These are phyloP conservation scores for Acipenser oxyrinchus DNA, from an alignment of 2,797 vertebrate genomes.

Conservation along the genomic window DNA sequence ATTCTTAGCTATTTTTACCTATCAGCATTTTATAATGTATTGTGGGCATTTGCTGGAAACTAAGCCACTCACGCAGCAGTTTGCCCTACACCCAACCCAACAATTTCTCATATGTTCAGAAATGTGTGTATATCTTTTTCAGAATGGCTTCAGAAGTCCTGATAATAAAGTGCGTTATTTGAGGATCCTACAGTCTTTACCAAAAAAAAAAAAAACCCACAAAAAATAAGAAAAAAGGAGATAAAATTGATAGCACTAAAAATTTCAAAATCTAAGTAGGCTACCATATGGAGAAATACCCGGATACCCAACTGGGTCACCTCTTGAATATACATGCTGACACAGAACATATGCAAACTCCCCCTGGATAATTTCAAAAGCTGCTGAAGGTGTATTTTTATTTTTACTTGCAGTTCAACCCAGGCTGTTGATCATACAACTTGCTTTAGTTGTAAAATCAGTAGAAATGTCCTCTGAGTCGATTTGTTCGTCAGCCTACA, in stretches of 20 bases:
- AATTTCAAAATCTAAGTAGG: not conserved
- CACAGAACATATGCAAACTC: not conserved
- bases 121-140: no score
- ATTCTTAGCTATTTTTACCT: no score
- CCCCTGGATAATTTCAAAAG: not conserved
- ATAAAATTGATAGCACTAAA: not conserved
- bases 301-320: slow-evolving; percentile 1
- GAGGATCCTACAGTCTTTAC: not conserved
- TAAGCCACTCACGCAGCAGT: no score
- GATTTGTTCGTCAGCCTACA: not conserved
- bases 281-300: slow-evolving; percentile 2
- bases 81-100: no score
- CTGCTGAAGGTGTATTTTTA: not conserved
- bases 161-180: no score
- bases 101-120: no score
- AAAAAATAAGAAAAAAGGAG: not conserved
- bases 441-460: not conserved
- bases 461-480: not conserved
- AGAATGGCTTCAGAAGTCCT: no score
- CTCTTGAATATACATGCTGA: not conserved
- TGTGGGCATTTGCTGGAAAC: no score
- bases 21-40: no score
- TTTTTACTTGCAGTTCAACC: not conserved
- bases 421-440: not conserved
- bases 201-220: not conserved